These are phyloP conservation scores for Choloepus hoffmanni DNA, from an alignment of 2,113 vertebrate genomes.

Conservation along the genomic window DNA sequence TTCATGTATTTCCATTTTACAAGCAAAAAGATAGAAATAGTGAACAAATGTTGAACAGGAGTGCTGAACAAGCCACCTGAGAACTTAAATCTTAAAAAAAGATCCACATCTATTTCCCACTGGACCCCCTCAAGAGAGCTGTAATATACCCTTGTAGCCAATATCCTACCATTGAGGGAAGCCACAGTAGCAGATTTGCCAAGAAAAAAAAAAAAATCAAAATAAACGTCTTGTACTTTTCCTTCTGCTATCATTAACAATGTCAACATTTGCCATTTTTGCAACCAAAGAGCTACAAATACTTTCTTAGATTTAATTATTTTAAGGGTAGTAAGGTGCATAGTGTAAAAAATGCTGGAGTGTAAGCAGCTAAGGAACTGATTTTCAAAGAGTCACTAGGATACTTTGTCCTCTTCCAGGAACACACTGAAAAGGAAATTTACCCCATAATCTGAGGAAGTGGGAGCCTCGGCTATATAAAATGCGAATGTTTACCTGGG, in stretches of 20 bases:
- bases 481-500: background rate
- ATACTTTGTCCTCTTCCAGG: background rate
- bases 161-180: background rate
- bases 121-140: background rate
- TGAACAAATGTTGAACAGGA: background rate
- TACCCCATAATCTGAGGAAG: background rate
- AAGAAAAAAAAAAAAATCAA: background rate
- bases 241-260: background rate
- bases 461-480: background rate
- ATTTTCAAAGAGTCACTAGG: background rate
- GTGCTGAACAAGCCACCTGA: background rate
- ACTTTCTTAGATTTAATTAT: constrained; percentile 20
- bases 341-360: background rate
- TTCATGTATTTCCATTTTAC: background rate
- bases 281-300: background rate
- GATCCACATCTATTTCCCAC: no score
- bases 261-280: background rate
- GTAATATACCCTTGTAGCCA: background rate
- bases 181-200: background rate
- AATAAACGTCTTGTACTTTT: background rate
- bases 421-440: background rate
- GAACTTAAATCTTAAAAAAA: background rate
- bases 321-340: background rate
- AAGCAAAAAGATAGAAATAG: background rate
- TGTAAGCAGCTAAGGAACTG: background rate